phyloP scores from a whole-genome alignment of 1,140 invertebrate species.

The Ostrea edulis region DNA sequence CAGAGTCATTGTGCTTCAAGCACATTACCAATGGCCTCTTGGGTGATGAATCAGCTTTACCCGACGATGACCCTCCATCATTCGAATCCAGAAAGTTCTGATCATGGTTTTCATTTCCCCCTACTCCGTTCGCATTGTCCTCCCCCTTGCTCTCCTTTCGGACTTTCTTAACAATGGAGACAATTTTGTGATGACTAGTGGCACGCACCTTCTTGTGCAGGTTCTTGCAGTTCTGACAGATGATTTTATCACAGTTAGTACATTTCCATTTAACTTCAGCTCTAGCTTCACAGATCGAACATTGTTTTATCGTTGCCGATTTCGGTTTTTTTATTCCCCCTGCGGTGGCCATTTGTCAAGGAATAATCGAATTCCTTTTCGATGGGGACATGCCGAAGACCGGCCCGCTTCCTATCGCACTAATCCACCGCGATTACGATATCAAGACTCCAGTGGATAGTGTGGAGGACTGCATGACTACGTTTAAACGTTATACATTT shows the following conservation, averaged over 20 bases:
- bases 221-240: conserved; percentile 38
- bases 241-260: conserved; percentile 37
- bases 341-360: conserved; percentile 10
- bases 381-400: background rate
- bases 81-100: background rate
- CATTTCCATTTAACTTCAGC: conserved; percentile 33
- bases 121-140: background rate
- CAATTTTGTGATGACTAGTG: conserved; percentile 34
- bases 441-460: background rate
- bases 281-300: conserved; percentile 8
- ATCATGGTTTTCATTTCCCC: background rate
- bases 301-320: conserved; percentile 24
- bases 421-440: conserved; percentile 13
- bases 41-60: background rate
- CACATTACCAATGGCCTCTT: background rate
- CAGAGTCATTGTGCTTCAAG: background rate
- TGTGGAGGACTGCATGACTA: background rate
- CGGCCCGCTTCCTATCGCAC: background rate
- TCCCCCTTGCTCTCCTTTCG: conserved; percentile 18
- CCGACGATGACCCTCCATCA: background rate
- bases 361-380: conserved; percentile 1
- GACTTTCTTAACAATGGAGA: conserved; percentile 27
- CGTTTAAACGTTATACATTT: background rate
- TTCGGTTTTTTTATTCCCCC: conserved; percentile 17
- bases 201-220: background rate